Evolutionary conservation across 2,888 invertebrate species (phyloP), one percentile per base, ranked within the genome.

Genomic region (Autographa gamma): DNA sequence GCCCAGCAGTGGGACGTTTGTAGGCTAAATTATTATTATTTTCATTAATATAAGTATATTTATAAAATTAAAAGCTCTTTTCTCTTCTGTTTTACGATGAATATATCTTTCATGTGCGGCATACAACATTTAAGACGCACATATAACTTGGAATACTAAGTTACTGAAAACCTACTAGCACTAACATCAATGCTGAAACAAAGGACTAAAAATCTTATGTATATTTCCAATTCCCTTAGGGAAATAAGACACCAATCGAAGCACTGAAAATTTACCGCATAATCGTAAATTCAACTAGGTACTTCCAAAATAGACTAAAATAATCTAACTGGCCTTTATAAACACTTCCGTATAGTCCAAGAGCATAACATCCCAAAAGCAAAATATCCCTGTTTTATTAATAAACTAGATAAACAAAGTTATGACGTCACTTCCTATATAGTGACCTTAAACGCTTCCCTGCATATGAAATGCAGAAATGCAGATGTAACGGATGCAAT

Each of bases 361-460:
- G 82, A 72, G 60, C 84, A 74, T 69, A 31, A 60, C 74, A 64
- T 69, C 69, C 65, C 48, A 82, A 84, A 74, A 59, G 69, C 74
- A 62, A 71, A 79, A 82, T 74, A 82, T 73, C 77, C 73, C 71
- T 65, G 64, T 56, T 74, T 74, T 79, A 78, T 65, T 80, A 71
- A 80, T 83, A 84, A 81, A 80, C 66, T 76, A 73, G 59, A 81
- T 83, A 69, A 75, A 83, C 79, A 71, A 73, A 69, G 64, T 71
- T 69, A 43, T 32, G 41, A 62, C 76, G 71, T 77, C 73, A 79
- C 63, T 83, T 83, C 85, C 83, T 62, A 41, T 48, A 62, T 73
- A 73, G 34, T 52, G 77, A 71, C 78, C 78, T 80, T 60, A 62
- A 54, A 38, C 58, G 43, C 75, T 84, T 82, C 81, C 85, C 60